phyloP scores from a whole-genome alignment of 2,113 vertebrate species.

The Forbesichthys papilliferus region DNA sequence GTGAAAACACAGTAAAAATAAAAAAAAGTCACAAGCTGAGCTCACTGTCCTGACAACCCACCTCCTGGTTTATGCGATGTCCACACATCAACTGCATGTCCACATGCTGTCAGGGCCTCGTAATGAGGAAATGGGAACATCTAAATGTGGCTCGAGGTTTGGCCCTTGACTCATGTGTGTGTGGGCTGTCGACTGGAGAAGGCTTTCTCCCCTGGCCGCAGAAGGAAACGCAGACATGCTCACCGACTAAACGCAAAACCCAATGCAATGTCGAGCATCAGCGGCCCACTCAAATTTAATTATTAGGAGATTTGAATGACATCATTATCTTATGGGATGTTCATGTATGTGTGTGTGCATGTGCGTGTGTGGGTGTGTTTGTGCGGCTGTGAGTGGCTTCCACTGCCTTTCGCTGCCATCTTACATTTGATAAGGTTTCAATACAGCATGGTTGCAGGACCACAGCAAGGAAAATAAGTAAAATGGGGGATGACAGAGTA shows the following conservation, averaged over 20 bases:
- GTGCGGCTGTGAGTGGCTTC: conserved; percentile 3
- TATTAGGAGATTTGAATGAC: conserved; percentile 20
- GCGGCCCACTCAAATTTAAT: not conserved
- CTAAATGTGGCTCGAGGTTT: conserved; percentile 15
- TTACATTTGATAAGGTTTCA: conserved; percentile 47
- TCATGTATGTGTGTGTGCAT: not conserved
- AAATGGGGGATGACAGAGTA: conserved; percentile 33
- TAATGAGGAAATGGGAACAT: conserved; percentile 16
- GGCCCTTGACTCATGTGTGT: not conserved
- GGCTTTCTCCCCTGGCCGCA: not conserved
- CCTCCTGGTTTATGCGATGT: too few relatives aligned
- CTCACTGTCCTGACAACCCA: too few relatives aligned
- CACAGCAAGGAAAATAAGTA: conserved; percentile 19
- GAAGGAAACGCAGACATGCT: not conserved
- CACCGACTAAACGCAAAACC: conserved; percentile 19
- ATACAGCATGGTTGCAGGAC: conserved; percentile 17
- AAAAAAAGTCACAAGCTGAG: too few relatives aligned
- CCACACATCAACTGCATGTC: too few relatives aligned
- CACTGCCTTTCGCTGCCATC: conserved; percentile 13
- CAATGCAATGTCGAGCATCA: not conserved
- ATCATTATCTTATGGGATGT: conserved; percentile 10
- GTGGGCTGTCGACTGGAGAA: conserved; percentile 4
- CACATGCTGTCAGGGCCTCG: too few relatives aligned
- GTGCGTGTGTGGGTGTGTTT: not conserved
- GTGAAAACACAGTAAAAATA: too few relatives aligned